Base-by-base conservation (phyloP, 2,888 invertebrate species). In the Epirrita christyi region DNA sequence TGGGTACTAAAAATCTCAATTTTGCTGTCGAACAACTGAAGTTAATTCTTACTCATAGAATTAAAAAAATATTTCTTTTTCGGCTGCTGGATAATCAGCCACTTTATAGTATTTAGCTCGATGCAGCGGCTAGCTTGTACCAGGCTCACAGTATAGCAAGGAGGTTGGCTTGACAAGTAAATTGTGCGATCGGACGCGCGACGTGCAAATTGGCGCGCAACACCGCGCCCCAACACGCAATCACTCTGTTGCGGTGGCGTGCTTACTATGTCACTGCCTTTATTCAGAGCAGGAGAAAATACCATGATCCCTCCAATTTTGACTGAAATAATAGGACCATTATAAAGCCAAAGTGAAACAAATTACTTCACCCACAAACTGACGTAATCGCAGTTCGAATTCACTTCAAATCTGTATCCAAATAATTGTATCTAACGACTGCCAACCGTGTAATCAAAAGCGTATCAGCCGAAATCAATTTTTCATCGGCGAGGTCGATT, bases 381-480 rank as follows among this genome's bases (percentile, higher is more conserved):
- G 61, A 63, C 66, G 59, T 70, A 74, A 76, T 72, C 69, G 66
- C 62, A 72, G 73, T 76, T 74, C 61, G 60, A 75, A 77, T 71
- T 69, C 67, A 68, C 66, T 64, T 61, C 66, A 64, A 66, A 64
- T 65, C 68, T 71, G 79, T 79, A 76, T 73, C 76, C 81, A 82
- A 81, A 86, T 87, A 88, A 90, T 89, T 85, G 83, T 85, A 84
- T 85, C 83, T 83, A 86, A 86, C 88, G 76, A 84, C 81, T 70
- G 61, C 79, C 78, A 80, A 83, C 75, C 85, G 62, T 90, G 83
- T 91, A 89, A 91, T 91, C 89, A 90, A 86, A 89, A 86, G 75
- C 83, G 78, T 88, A 90, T 88, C 89, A 87, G 78, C 74, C 79
- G 76, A 89, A 91, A 91, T 91, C 90, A 91, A 91, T 91, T 91